These are phyloP conservation scores for Marcusenius ussheri DNA, from an alignment of 2,113 vertebrate genomes.

Conservation along the genomic window DNA sequence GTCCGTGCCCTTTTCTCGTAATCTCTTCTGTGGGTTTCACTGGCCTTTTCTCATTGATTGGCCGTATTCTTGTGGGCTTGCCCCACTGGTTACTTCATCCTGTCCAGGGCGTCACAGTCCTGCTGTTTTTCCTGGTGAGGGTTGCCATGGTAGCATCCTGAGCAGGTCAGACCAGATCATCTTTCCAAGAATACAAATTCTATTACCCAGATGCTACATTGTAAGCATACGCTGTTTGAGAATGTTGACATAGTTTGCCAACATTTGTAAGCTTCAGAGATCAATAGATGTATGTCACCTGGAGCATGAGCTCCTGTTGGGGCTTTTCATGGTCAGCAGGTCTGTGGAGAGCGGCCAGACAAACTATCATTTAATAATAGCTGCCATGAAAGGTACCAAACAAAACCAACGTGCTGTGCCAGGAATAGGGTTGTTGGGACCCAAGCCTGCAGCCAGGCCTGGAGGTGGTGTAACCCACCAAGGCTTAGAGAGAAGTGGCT, in stretches of 20 bases:
- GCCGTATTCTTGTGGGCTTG: not conserved
- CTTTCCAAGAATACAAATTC: not conserved
- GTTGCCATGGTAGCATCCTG: not conserved
- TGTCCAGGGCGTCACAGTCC: not conserved
- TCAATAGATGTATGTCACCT: not conserved
- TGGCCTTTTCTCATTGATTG: not conserved
- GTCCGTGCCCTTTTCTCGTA: too few species aligned
- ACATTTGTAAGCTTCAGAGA: not conserved
- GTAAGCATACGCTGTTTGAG: not conserved
- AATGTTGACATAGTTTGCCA: not conserved
- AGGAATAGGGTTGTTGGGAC: not conserved
- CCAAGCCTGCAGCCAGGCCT: not conserved
- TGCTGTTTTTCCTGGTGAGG: not conserved
- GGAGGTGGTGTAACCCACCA: not conserved
- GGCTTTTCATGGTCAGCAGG: not conserved
- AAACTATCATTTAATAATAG: not conserved
- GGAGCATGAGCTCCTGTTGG: not conserved
- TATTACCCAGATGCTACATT: not conserved
- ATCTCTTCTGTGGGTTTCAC: not conserved
- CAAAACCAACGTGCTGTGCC: not conserved
- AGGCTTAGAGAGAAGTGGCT: not conserved
- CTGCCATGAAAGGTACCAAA: not conserved
- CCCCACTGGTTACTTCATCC: not conserved
- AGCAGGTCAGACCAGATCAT: not conserved
- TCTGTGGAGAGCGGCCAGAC: not conserved